Conservation (phyloP, 2,888 invertebrate species). For the Rhamphomyia laevipes region DNA sequence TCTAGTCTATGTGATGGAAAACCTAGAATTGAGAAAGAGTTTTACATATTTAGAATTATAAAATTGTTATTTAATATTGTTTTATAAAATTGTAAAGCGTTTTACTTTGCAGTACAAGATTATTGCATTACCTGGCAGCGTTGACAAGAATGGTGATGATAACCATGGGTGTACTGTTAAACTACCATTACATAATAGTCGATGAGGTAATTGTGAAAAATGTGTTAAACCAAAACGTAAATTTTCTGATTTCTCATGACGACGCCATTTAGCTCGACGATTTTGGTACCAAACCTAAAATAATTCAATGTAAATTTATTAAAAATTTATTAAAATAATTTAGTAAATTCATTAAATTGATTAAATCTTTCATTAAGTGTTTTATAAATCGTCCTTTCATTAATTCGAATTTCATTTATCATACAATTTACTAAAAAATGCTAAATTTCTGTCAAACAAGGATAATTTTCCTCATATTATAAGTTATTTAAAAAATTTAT, state of each 20-base stretch:
- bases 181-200: slow-evolving; percentile 59
- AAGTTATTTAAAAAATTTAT: too few relatives aligned
- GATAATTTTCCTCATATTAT: too few relatives aligned
- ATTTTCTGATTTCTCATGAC: slow-evolving; percentile 95
- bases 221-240: slow-evolving; percentile 74
- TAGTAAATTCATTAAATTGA: too few relatives aligned
- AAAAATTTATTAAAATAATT: too few relatives aligned
- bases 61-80: slow-evolving; percentile 6
- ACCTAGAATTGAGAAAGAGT: slow-evolving; percentile 40
- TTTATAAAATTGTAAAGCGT: neutral
- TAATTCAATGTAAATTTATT: slow-evolving; percentile 3
- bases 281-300: slow-evolving; percentile 93
- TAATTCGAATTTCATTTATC: too few relatives aligned
- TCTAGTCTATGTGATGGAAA: slow-evolving; percentile 81
- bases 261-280: slow-evolving; percentile 89
- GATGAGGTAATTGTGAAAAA: slow-evolving; percentile 55
- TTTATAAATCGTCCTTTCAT: neutral
- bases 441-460: too few relatives aligned
- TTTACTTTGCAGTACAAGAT: too few relatives aligned
- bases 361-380: neutral
- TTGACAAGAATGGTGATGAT: slow-evolving; percentile 71
- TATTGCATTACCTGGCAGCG: slow-evolving; percentile 49
- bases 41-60: slow-evolving; percentile 24
- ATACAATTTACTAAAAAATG: too few relatives aligned
- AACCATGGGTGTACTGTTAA: slow-evolving; percentile 90